These are phyloP conservation scores for Folsomia candida DNA, from an alignment of 2,888 invertebrate species.

Conservation along the genomic window DNA sequence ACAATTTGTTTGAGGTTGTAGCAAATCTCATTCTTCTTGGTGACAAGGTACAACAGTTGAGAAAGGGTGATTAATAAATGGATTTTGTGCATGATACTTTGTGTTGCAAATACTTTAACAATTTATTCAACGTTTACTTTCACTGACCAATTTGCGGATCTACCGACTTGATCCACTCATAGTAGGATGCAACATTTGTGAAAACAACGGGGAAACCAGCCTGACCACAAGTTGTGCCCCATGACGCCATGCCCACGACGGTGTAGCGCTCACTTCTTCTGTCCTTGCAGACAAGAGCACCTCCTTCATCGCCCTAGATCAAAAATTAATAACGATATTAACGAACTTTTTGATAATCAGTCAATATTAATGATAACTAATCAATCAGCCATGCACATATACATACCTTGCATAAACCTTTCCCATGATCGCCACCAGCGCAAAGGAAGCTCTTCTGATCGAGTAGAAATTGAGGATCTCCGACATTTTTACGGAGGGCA, in stretches of 20 bases:
- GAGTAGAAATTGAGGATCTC: constrained; percentile 45
- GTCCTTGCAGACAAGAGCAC: constrained; percentile 48
- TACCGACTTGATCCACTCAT: constrained; percentile 48
- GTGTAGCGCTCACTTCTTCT: constrained; percentile 40
- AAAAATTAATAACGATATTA: constrained; percentile 16
- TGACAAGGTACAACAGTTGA: too few relatives aligned
- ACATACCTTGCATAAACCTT: constrained; percentile 48
- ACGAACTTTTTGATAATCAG: neutral
- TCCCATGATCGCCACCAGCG: constrained; percentile 49
- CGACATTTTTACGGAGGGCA: constrained; percentile 42
- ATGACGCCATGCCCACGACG: constrained; percentile 46
- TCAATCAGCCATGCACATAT: too few relatives aligned
- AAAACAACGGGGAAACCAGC: constrained; percentile 47
- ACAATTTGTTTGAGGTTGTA: too few relatives aligned
- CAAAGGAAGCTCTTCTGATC: constrained; percentile 47
- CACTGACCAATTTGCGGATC: constrained; percentile 44
- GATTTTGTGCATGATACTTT: neutral
- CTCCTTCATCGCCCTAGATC: constrained; percentile 49
- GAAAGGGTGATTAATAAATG: too few relatives aligned
- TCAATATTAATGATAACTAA: neutral
- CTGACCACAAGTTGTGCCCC: constrained; percentile 48
- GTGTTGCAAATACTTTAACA: neutral
- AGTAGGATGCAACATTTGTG: constrained; percentile 46
- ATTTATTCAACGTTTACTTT: neutral
- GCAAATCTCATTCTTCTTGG: too few relatives aligned